These are phyloP conservation scores for Poeciliopsis infans DNA, from an alignment of 2,797 vertebrate species.

Conservation along the genomic window DNA sequence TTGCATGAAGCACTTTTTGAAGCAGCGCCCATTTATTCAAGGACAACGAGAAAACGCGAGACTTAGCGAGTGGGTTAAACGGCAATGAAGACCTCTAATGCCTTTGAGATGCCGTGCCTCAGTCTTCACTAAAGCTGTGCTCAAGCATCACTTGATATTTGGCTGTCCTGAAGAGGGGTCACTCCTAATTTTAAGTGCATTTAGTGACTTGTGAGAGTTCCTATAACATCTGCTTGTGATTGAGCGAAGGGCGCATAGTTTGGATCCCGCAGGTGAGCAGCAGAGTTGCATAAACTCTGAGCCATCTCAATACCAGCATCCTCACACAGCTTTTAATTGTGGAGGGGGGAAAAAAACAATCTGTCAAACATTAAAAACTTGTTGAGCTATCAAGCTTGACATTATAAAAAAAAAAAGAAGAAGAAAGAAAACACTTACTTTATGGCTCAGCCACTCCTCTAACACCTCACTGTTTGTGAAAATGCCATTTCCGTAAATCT, in stretches of 20 bases:
- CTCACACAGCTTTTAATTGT: slow-evolving; percentile 22
- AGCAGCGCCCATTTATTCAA: slow-evolving; percentile 33
- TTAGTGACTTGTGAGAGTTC: slow-evolving; percentile 49
- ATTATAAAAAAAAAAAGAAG: not conserved
- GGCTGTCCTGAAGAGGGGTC: slow-evolving; percentile 54
- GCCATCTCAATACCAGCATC: slow-evolving; percentile 42
- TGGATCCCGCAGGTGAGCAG: slow-evolving; percentile 49
- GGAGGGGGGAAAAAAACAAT: slow-evolving; percentile 34
- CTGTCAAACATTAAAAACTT: slow-evolving; percentile 19
- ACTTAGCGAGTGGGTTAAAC: slow-evolving; percentile 31
- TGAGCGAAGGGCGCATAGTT: slow-evolving; percentile 38
- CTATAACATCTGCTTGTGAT: slow-evolving; percentile 62
- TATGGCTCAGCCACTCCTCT: slow-evolving; percentile 30
- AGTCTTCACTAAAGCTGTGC: slow-evolving; percentile 22
- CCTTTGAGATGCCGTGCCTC: slow-evolving; percentile 35
- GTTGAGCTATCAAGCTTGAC: slow-evolving; percentile 39
- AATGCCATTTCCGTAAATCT: slow-evolving; percentile 39
- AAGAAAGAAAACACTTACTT: slow-evolving; percentile 13
- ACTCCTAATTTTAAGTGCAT: slow-evolving; percentile 65
- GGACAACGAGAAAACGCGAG: slow-evolving; percentile 40
- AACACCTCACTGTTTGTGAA: slow-evolving; percentile 50
- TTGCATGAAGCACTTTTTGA: slow-evolving; percentile 32
- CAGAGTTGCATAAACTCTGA: slow-evolving; percentile 27
- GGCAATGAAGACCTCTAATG: slow-evolving; percentile 32
- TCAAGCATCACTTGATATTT: slow-evolving; percentile 40